Conservation (phyloP, 2,888 invertebrate genomes). For the Thymelicus acteon region DNA sequence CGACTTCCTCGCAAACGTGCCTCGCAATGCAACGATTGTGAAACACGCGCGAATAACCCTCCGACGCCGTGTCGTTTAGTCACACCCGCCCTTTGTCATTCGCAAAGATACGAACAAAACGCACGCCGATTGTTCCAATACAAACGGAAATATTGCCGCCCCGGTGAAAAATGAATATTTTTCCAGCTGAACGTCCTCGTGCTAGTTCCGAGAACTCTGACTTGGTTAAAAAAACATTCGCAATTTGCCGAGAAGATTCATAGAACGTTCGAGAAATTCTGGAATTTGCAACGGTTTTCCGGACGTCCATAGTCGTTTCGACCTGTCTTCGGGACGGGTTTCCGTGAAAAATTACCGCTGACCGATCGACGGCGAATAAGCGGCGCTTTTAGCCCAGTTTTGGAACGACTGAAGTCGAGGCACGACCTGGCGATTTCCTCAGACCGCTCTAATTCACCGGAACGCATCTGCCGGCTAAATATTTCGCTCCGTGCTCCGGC, state of each 20-base stretch:
- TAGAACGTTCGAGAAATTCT: slow-evolving; percentile 43
- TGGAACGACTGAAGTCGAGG: slow-evolving; percentile 61
- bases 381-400: slow-evolving; percentile 74
- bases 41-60: slow-evolving; percentile 59
- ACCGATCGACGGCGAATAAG: slow-evolving; percentile 52
- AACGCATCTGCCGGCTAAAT: slow-evolving; percentile 67
- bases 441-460: slow-evolving; percentile 66
- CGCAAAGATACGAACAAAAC: slow-evolving; percentile 58
- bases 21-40: slow-evolving; percentile 63
- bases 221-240: slow-evolving; percentile 48
- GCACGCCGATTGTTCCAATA: slow-evolving; percentile 68
- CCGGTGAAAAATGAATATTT: slow-evolving; percentile 69
- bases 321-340: slow-evolving; percentile 57
- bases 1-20: slow-evolving; percentile 68
- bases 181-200: slow-evolving; percentile 52
- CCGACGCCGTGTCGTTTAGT: slow-evolving; percentile 50
- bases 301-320: slow-evolving; percentile 59
- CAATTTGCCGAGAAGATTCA: slow-evolving; percentile 43
- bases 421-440: slow-evolving; percentile 70
- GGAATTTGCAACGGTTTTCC: slow-evolving; percentile 49
- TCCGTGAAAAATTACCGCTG: slow-evolving; percentile 66
- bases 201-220: slow-evolving; percentile 48
- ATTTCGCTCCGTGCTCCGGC: slow-evolving; percentile 52
- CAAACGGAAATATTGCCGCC: slow-evolving; percentile 68
- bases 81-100: slow-evolving; percentile 57